Evolutionary conservation across 2,797 vertebrate genomes (phyloP).

Genomic region (Enteromius paludinosus): DNA sequence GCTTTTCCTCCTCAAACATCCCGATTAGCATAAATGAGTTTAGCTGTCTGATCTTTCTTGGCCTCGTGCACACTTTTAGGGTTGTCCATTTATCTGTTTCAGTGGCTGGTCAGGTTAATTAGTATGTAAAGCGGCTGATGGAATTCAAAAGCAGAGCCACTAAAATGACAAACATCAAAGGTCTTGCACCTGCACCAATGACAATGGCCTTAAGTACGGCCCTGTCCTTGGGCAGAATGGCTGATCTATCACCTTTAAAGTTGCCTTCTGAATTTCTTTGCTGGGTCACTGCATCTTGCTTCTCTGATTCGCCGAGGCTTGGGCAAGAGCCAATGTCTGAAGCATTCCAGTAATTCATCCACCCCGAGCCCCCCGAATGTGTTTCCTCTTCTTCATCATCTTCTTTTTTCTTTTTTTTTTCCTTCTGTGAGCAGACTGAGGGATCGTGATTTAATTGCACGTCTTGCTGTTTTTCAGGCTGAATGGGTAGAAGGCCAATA

Average conservation of each 20-base stretch:
- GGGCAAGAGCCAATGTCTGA: constrained; percentile 66
- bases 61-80: constrained; percentile 55
- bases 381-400: constrained; percentile 49
- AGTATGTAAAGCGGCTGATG: constrained; percentile 71
- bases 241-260: constrained; percentile 69
- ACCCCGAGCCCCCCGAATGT: constrained; percentile 57
- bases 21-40: constrained; percentile 41
- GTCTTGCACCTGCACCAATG: constrained; percentile 65
- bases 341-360: constrained; percentile 64
- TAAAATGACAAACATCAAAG: constrained; percentile 75
- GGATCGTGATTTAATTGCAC: constrained; percentile 65
- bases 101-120: constrained; percentile 76
- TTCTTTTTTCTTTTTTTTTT: constrained; percentile 10
- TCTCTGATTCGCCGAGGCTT: constrained; percentile 65
- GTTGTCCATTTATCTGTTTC: constrained; percentile 78
- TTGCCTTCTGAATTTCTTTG: constrained; percentile 58
- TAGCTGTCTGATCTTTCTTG: constrained; percentile 52
- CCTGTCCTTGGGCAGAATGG: constrained; percentile 67
- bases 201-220: constrained; percentile 66
- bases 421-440: constrained; percentile 62
- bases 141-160: constrained; percentile 74
- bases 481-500: constrained; percentile 59
- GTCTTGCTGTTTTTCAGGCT: constrained; percentile 70
- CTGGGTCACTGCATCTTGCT: constrained; percentile 70
- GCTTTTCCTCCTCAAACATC: constrained; percentile 38